Evolutionary conservation across 1,140 invertebrate species (phyloP).

Genomic region (Eumeta japonica): DNA sequence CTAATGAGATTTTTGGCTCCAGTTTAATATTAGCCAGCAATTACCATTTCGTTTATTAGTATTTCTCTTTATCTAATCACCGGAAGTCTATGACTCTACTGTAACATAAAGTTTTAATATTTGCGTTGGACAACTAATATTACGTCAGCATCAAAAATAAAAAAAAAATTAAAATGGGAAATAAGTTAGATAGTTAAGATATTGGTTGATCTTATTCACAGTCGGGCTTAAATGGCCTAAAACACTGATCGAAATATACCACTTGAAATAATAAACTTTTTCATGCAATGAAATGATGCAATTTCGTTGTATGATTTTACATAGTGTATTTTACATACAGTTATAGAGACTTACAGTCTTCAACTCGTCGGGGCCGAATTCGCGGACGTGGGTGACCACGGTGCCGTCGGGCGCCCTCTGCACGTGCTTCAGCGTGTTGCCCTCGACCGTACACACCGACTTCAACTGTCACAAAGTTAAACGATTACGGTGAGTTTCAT

Average conservation of each 20-base stretch:
- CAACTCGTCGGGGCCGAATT: constrained; percentile 69
- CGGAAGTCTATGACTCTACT: too few species aligned
- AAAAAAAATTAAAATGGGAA: background rate
- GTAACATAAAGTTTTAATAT: too few species aligned
- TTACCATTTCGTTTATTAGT: too few species aligned
- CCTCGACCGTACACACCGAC: constrained; percentile 63
- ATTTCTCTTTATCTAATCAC: too few species aligned
- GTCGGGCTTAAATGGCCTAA: background rate
- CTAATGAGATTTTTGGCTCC: too few species aligned
- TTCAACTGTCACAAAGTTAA: constrained; percentile 60
- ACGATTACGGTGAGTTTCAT: background rate
- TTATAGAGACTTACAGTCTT: constrained; percentile 60
- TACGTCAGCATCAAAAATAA: background rate
- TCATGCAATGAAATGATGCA: too few species aligned
- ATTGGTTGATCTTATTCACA: too few species aligned
- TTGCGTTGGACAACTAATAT: background rate
- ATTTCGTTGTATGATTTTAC: background rate
- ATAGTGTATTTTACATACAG: too few species aligned
- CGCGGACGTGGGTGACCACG: constrained; percentile 62
- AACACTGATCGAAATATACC: constrained; percentile 1
- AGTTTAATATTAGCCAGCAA: too few species aligned
- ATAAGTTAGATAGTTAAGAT: constrained; percentile 5
- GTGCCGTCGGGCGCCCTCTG: constrained; percentile 64
- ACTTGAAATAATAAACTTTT: background rate
- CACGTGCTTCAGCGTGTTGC: constrained; percentile 68